Evolutionary conservation across 2,888 invertebrate genomes (phyloP).

Genomic region (Liposcelis brunnea): DNA sequence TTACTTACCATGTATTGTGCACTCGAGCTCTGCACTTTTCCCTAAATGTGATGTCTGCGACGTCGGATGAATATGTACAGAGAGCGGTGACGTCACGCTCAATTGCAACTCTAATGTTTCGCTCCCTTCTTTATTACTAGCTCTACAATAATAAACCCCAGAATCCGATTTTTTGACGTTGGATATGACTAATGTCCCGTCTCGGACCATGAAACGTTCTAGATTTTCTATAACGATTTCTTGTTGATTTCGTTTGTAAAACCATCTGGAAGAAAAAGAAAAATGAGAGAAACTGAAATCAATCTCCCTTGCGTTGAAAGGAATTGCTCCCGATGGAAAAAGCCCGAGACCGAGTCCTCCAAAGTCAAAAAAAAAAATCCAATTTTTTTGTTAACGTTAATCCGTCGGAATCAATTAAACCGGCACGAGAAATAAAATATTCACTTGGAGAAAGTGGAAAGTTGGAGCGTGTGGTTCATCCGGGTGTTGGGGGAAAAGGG

Average conservation of each 20-base stretch:
- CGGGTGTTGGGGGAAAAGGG: neutral
- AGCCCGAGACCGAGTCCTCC: neutral
- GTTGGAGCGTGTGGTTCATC: no score
- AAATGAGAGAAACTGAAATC: no score
- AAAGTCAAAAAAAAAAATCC: neutral
- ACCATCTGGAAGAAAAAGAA: conserved; percentile 27
- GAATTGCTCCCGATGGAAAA: conserved; percentile 4
- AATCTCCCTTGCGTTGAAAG: no score
- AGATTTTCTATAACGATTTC: conserved; percentile 31
- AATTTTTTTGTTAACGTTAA: no score
- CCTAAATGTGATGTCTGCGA: conserved; percentile 31
- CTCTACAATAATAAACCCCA: conserved; percentile 34
- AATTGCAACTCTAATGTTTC: conserved; percentile 35
- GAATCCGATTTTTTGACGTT: conserved; percentile 31
- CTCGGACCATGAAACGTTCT: conserved; percentile 30
- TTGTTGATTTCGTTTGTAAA: conserved; percentile 29
- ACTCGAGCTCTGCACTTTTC: conserved; percentile 30
- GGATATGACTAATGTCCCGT: conserved; percentile 34
- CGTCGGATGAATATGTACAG: conserved; percentile 27
- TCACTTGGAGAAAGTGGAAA: no score
- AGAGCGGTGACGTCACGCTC: conserved; percentile 27
- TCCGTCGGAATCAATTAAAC: no score
- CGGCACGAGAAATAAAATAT: conserved; percentile 7
- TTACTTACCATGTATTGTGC: conserved; percentile 10
- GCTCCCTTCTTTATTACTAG: conserved; percentile 35